Base-by-base conservation (phyloP, 2,888 invertebrate species). In the Argyresthia goedartella region DNA sequence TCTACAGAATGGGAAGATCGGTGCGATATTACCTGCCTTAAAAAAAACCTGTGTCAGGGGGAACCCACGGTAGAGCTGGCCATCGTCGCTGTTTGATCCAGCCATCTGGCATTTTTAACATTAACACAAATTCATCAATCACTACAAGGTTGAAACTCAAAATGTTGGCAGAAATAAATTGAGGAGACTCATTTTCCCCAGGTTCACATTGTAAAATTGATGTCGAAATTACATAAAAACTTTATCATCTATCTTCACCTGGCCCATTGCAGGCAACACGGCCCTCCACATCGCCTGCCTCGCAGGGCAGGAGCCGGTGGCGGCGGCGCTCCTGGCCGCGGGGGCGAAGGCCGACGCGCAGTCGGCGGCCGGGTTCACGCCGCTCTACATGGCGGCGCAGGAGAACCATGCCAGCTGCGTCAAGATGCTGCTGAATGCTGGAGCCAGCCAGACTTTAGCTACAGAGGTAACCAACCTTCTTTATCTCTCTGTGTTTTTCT, bases 361-460 rank as follows among this genome's bases (percentile, higher is more conserved):
- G 76, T 96, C 96, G 1, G 93, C 96, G 60, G 98, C 96, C 73
- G 99, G 99, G 46, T 99, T 99, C 85, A 98, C 99, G 0, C 99
- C 99, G 0, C 88, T 99, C 46, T 99, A 99, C 76, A 99, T 99
- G 98, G 98, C 98, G 4, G 97, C 99, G 9, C 99, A 98, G 82
- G 98, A 98, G 78, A 97, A 97, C 76, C 97, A 98, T 71, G 97
- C 97, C 56, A 91, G 90, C 8, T 96, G 97, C 62, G 99, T 99
- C 59, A 93, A 95, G 71, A 94, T 95, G 85, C 88, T 99, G 54
- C 87, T 99, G 53, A 90, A 93, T 39, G 96, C 96, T 71, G 97
- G 96, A 47, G 99, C 98, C 57, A 98, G 97, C 78, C 99, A 98
- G 78, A 95, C 95, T 49, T 88, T 99, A 50, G 96, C 98, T 49